A percentile compares a stretch with the other conserved stretches of the same genome.
Evolutionary conservation across 2,888 invertebrate species (phyloP).

Genomic region (Luperina testacea): DNA sequence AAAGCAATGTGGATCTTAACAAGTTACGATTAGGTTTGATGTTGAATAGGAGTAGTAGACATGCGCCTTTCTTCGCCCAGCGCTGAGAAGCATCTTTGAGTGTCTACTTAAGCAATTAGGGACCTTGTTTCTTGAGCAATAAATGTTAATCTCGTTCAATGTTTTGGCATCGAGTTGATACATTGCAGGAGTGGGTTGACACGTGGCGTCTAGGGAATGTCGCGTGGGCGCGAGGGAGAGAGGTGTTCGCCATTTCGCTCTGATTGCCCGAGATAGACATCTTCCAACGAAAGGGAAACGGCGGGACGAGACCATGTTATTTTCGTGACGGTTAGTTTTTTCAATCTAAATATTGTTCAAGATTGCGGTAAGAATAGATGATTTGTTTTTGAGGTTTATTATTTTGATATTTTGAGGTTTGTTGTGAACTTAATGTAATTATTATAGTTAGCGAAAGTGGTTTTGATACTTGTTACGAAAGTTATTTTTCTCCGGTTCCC

Average conservation of each 20-base stretch:
- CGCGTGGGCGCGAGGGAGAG: slow-evolving; percentile 77
- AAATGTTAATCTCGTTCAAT: slow-evolving; percentile 82
- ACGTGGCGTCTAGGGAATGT: slow-evolving; percentile 84
- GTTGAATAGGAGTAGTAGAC: slow-evolving; percentile 61
- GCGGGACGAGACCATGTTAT: slow-evolving; percentile 78
- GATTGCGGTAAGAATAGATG: slow-evolving; percentile 63
- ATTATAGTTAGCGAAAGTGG: background rate
- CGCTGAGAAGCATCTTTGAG: slow-evolving; percentile 58
- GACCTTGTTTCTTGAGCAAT: slow-evolving; percentile 76
- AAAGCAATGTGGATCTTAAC: slow-evolving; percentile 69
- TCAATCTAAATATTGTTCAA: slow-evolving; percentile 69
- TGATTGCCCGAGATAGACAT: slow-evolving; percentile 83
- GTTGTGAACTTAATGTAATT: slow-evolving; percentile 17
- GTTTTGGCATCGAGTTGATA: slow-evolving; percentile 77
- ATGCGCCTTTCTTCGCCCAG: slow-evolving; percentile 56
- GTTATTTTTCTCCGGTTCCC: background rate
- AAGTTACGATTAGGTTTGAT: slow-evolving; percentile 66
- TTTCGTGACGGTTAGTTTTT: slow-evolving; percentile 78
- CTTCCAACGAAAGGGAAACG: slow-evolving; percentile 85
- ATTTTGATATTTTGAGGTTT: slow-evolving; percentile 27
- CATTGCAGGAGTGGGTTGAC: slow-evolving; percentile 79
- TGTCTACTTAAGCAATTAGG: slow-evolving; percentile 75
- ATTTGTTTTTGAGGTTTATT: slow-evolving; percentile 47
- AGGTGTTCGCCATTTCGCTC: slow-evolving; percentile 74
- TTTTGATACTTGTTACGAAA: slow-evolving; percentile 14